Evolutionary conservation across 1,140 invertebrate genomes (phyloP), one percentile per base, ranked within the genome.

Genomic region (Steinernema feltiae): DNA sequence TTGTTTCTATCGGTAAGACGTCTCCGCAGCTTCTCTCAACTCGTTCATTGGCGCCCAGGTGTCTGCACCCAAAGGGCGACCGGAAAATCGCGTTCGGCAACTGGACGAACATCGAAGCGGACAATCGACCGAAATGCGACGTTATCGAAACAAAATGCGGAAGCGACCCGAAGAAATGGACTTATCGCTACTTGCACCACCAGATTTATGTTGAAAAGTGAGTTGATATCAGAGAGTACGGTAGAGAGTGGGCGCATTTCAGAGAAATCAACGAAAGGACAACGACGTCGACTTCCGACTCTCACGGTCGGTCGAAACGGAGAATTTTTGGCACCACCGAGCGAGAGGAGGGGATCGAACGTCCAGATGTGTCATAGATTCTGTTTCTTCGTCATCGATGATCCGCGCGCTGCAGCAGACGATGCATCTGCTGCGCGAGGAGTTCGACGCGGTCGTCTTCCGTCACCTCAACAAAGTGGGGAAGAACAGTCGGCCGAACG

Each of bases 31-130:
- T 71, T 12, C 29, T 73, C n/a, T 17, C 12, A 73, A 73, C 12
- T 3, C 12, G 48, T 72, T 72, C 70, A 12, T 48, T 73, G 1
- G 12, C 31, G 30, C 46, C 46, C 80, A 91, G 90, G 35, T 74
- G 73, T 32, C 30, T 69, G 18, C 3, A 30, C 48, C 48, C 29
- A 48, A 31, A 71, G 30, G 35, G 30, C n/a, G 70, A 71, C 7
- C n/a, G 30, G 3, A 3, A n/a, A 3, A 31, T 41, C n/a, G 15
- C 12, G 15, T 32, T 32, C 30, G 24, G 12, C 7, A 24, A 41
- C 2, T 32, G 30, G 35, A 71, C 30, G 15, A 31, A 24, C 15
- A 71, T 41, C 30, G 30, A 71, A 7, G 35, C 7, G 15, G 30
- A 71, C 30, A 71, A 32, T 31, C 70, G 70, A 7, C 70, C 70